Conservation (phyloP, 2,888 invertebrate genomes). For the Caenorhabditis angaria region DNA sequence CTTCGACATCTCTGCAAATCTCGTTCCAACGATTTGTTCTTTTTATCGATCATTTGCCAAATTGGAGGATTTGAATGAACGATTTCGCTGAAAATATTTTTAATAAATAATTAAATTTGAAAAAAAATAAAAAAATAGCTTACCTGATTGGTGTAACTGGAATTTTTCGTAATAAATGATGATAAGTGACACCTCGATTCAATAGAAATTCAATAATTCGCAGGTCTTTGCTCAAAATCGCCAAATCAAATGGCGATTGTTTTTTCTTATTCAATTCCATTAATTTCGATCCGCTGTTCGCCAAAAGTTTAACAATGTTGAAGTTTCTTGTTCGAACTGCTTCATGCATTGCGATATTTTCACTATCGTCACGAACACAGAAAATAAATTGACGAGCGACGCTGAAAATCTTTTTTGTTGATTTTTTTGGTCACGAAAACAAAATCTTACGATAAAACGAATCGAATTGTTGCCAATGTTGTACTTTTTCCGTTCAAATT, state of each 20-base stretch:
- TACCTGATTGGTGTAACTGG: not conserved
- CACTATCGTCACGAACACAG: not conserved
- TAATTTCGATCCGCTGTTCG: not conserved
- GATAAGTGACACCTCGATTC: slow-evolving; percentile 8
- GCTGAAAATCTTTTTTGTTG: not conserved
- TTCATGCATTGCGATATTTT: slow-evolving; percentile 9
- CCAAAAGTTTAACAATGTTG: not conserved
- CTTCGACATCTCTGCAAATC: not conserved
- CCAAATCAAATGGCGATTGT: not conserved
- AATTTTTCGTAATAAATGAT: not conserved
- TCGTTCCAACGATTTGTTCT: not conserved
- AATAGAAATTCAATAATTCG: not conserved
- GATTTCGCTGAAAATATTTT: not conserved
- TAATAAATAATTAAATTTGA: too few relatives aligned
- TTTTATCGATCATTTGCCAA: not conserved
- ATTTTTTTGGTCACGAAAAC: not conserved
- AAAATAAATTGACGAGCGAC: not conserved
- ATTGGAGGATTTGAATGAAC: not conserved
- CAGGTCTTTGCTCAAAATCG: not conserved
- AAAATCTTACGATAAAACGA: slow-evolving; percentile 1
- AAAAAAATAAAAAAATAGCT: too few relatives aligned
- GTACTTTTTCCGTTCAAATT: not conserved
- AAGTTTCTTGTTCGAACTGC: not conserved
- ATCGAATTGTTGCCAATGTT: not conserved
- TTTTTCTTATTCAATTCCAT: not conserved